Evolutionary conservation across 2,113 vertebrate species (phyloP).

Genomic region (Aphyosemion australe): DNA sequence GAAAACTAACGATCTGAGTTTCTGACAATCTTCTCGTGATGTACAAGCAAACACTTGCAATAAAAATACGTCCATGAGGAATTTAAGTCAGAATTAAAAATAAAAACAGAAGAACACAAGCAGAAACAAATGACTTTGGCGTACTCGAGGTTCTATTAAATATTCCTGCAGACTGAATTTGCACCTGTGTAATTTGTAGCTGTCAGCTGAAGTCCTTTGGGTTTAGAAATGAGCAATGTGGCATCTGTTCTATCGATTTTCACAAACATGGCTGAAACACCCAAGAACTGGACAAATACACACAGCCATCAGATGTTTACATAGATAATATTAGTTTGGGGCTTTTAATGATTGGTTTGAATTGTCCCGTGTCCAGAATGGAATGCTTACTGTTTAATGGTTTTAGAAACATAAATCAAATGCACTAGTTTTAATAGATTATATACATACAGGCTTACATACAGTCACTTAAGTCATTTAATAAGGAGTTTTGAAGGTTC

Average conservation of each 20-base stretch:
- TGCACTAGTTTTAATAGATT: too few relatives aligned
- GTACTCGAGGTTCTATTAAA: slow-evolving; percentile 9
- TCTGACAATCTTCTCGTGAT: slow-evolving; percentile 45
- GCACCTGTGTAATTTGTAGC: slow-evolving; percentile 40
- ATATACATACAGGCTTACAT: too few relatives aligned
- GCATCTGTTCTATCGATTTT: slow-evolving; percentile 19
- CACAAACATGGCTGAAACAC: slow-evolving; percentile 19
- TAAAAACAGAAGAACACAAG: slow-evolving; percentile 9
- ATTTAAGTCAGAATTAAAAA: slow-evolving; percentile 31
- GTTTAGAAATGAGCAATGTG: slow-evolving; percentile 14
- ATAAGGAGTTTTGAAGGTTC: too few relatives aligned
- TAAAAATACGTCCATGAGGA: slow-evolving; percentile 33
- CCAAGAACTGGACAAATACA: not conserved
- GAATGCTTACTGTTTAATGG: too few relatives aligned
- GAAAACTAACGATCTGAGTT: slow-evolving; percentile 40
- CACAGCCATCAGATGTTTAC: not conserved
- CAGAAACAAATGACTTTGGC: slow-evolving; percentile 43
- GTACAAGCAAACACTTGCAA: slow-evolving; percentile 9
- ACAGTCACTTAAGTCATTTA: too few relatives aligned
- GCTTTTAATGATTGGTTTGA: too few relatives aligned
- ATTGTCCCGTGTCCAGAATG: too few relatives aligned
- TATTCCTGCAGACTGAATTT: slow-evolving; percentile 20
- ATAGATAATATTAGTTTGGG: too few relatives aligned
- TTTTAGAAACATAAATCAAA: too few relatives aligned
- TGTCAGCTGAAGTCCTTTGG: slow-evolving; percentile 26